phyloP scores from a whole-genome alignment of 2,888 invertebrate genomes.

The Microplitis manilae region DNA sequence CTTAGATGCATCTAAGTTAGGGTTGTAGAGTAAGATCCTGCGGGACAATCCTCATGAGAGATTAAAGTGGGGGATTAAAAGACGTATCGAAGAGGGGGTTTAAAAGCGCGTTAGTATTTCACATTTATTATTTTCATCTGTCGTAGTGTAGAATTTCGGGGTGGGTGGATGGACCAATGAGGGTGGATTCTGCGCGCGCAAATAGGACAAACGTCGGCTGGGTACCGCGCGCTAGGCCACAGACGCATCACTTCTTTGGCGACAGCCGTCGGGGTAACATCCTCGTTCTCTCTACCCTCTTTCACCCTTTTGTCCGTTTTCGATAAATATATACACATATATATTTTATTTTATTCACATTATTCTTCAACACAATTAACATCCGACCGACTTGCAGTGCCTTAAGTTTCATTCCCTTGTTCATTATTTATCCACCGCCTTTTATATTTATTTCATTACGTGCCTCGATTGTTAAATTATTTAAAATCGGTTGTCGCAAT shows the following conservation, averaged over 20 bases:
- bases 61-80: slow-evolving; percentile 48
- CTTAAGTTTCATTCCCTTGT: slow-evolving; percentile 6
- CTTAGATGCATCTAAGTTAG: slow-evolving; percentile 9
- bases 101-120: slow-evolving; percentile 27
- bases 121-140: background rate
- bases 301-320: slow-evolving; percentile 46
- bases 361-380: slow-evolving; percentile 21
- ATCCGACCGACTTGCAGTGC: background rate
- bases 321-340: no score
- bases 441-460: slow-evolving; percentile 9
- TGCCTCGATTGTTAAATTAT: slow-evolving; percentile 19
- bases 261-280: slow-evolving; percentile 69
- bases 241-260: slow-evolving; percentile 70
- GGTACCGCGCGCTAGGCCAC: slow-evolving; percentile 67
- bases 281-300: slow-evolving; percentile 59
- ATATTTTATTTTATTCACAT: slow-evolving; percentile 21
- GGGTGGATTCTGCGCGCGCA: slow-evolving; percentile 62
- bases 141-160: background rate
- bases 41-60: slow-evolving; percentile 18
- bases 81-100: slow-evolving; percentile 43
- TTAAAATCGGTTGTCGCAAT: slow-evolving; percentile 56
- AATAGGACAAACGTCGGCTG: slow-evolving; percentile 47
- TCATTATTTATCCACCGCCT: background rate
- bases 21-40: slow-evolving; percentile 6
- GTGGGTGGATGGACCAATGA: slow-evolving; percentile 53